A percentile compares a stretch with the other conserved stretches of the same genome.
Conservation (phyloP, 2,888 invertebrate genomes). For the Micoletzkya japonica region DNA sequence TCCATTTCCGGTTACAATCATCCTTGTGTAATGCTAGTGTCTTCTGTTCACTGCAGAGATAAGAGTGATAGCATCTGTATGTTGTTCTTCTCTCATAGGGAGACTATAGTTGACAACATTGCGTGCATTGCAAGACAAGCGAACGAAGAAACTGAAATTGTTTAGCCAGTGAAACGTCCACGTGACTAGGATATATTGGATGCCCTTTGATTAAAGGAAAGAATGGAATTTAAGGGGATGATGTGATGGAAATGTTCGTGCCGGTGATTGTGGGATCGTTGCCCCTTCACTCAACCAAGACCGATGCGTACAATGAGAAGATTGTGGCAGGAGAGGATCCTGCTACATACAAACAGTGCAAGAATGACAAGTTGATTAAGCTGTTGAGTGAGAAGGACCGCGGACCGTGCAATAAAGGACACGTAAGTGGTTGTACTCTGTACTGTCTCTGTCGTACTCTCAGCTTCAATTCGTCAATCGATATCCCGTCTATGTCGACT, state of each 20-base stretch:
- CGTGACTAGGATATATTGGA: too few relatives aligned
- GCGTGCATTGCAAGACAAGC: background rate
- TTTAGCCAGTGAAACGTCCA: too few relatives aligned
- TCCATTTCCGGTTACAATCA: too few relatives aligned
- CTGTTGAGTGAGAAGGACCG: slow-evolving; percentile 37
- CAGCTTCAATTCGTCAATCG: slow-evolving; percentile 51
- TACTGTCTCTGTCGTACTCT: background rate
- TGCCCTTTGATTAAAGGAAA: too few relatives aligned
- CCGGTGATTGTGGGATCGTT: slow-evolving; percentile 53
- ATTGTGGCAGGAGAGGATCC: slow-evolving; percentile 18
- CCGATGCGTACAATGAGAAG: slow-evolving; percentile 22
- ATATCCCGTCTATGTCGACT: slow-evolving; percentile 52
- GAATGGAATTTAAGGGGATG: too few relatives aligned
- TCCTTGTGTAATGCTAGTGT: too few relatives aligned
- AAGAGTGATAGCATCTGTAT: too few relatives aligned
- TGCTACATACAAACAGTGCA: slow-evolving; percentile 30
- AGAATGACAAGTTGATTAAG: slow-evolving; percentile 40
- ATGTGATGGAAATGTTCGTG: slow-evolving; percentile 50
- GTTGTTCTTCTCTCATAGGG: too few relatives aligned
- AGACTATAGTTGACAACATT: background rate
- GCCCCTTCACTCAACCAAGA: slow-evolving; percentile 34
- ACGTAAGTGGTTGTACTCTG: slow-evolving; percentile 30
- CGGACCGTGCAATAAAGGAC: slow-evolving; percentile 42
- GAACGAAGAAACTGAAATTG: background rate
- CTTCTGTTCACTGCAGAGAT: too few relatives aligned